Conservation (phyloP, 2,888 invertebrate species). For the Drosophila differens region DNA sequence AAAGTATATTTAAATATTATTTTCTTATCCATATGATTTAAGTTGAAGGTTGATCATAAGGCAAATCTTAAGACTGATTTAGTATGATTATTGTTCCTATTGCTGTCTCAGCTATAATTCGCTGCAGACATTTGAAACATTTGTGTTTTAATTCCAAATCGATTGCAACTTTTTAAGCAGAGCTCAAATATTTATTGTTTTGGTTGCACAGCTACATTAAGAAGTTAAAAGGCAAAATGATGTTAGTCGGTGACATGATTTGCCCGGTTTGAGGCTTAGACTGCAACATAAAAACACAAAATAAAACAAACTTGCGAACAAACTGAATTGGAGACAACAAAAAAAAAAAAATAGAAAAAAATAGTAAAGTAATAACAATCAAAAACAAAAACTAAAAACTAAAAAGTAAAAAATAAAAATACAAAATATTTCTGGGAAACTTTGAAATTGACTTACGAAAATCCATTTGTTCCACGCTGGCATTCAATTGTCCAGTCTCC, state of each 20-base stretch:
- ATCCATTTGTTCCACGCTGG: conserved; percentile 79
- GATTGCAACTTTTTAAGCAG: not conserved
- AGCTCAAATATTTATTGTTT: not conserved
- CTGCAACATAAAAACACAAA: not conserved
- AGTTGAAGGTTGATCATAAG: not conserved
- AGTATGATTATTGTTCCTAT: not conserved
- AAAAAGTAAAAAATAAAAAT: conserved; percentile 31
- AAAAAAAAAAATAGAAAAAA: conserved; percentile 26
- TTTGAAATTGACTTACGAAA: conserved; percentile 82
- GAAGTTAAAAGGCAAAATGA: conserved; percentile 24
- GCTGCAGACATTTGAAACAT: not conserved
- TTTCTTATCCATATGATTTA: not conserved
- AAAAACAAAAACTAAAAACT: conserved; percentile 41
- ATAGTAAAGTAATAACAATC: conserved; percentile 33
- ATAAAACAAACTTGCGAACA: conserved; percentile 41
- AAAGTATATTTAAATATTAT: too few species aligned
- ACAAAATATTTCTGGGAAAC: conserved; percentile 25
- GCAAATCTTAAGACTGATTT: not conserved
- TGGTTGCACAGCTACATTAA: not conserved
- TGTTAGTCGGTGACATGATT: conserved; percentile 30
- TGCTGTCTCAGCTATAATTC: not conserved
- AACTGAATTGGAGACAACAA: conserved; percentile 65
- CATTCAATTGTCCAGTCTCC: conserved; percentile 76
- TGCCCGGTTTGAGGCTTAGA: conserved; percentile 16
- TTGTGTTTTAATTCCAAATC: not conserved